Conservation (phyloP, 2,113 vertebrate genomes). For the Pithys albifrons region DNA sequence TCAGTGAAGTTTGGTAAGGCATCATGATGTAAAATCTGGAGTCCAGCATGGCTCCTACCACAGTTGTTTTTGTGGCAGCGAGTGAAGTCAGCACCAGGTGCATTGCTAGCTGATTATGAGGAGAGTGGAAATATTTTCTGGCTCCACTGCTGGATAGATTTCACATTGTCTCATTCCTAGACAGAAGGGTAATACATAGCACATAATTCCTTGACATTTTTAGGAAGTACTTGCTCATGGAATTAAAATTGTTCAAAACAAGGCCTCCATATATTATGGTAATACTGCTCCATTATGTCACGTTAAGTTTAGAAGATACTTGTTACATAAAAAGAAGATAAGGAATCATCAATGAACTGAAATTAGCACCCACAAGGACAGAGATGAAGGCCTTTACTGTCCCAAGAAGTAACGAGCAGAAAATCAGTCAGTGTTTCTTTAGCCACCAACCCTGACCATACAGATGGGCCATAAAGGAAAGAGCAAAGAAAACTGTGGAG, state of each 20-base stretch:
- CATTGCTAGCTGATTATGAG: background rate
- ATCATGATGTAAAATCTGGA: background rate
- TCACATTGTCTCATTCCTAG: background rate
- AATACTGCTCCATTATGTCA: background rate
- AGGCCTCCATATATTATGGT: rapidly evolving
- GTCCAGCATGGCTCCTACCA: background rate
- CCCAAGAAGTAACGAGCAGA: background rate
- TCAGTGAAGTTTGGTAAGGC: background rate
- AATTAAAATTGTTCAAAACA: background rate
- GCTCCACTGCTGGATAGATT: background rate
- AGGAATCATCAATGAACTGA: background rate
- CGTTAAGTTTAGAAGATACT: background rate
- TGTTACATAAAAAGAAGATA: background rate
- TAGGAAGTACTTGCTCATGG: background rate
- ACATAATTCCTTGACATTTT: background rate
- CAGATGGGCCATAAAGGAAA: background rate
- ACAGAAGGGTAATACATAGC: background rate
- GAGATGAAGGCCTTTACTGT: background rate
- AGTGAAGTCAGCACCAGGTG: background rate
- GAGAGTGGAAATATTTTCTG: background rate
- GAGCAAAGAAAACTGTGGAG: background rate
- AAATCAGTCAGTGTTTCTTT: background rate
- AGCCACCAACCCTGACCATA: background rate
- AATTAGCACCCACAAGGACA: background rate
- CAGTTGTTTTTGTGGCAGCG: background rate